phyloP scores from a whole-genome alignment of 2,797 vertebrate genomes.

The Premnoplex brunnescens region DNA sequence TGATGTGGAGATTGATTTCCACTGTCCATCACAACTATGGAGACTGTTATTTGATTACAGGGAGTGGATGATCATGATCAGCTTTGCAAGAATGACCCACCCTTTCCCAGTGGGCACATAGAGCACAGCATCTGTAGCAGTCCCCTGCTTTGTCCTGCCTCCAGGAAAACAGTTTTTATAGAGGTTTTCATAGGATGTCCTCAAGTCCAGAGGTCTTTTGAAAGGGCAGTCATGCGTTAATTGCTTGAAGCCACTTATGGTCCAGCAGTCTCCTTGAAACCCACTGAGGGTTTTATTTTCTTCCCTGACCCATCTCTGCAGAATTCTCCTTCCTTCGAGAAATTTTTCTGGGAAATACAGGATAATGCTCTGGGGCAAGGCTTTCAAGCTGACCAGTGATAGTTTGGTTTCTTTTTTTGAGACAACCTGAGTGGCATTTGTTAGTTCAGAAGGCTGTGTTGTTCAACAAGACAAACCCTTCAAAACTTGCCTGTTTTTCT shows the following conservation, averaged over 20 bases:
- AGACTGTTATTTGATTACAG: not conserved
- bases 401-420: not conserved
- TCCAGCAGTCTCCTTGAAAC: not conserved
- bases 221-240: not conserved
- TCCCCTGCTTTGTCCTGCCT: not conserved
- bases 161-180: not conserved
- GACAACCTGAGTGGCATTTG: not conserved
- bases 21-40: not conserved
- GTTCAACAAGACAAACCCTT: not conserved
- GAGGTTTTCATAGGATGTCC: not conserved
- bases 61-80: not conserved
- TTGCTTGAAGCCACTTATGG: not conserved
- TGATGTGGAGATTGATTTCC: not conserved
- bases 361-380: not conserved
- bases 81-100: not conserved
- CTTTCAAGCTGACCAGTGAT: not conserved
- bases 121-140: not conserved
- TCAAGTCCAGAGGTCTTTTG: not conserved
- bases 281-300: not conserved
- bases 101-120: not conserved
- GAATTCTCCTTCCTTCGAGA: not conserved
- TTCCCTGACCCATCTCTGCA: not conserved
- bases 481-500: not conserved
- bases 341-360: not conserved
- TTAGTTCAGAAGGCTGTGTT: not conserved